Base-by-base conservation (phyloP, 2,113 vertebrate species). In the Forbesichthys agassizii region DNA sequence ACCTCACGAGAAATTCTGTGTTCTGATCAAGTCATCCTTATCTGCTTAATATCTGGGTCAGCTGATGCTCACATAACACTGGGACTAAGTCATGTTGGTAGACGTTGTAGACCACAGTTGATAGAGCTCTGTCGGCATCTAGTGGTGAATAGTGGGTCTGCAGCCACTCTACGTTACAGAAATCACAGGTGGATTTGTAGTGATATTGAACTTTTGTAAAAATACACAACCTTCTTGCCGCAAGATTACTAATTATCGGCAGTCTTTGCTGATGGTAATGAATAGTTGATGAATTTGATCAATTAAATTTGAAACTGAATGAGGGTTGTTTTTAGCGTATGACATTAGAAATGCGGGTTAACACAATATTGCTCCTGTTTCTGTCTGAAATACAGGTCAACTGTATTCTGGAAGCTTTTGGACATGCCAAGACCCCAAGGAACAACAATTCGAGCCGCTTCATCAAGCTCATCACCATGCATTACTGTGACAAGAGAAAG, bases 401-500 rank as follows among this genome's bases (percentile, higher is more conserved):
- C 76, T 93, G 88, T 76, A 87, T 98, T 61, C 84, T 99, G 78
- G 96, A 98, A 84, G 95, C 95, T 20, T 98, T 99, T 62, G 96
- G 96, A 58, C 95, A 99, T 42, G 96, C 97, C 49, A 95, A 91
- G 85, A 98, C 96, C n/a, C 86, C 86, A 0, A 91, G 93, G 71
- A 98, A 93, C 82, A 86, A 87, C 78, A 91, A 90, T 59, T 95
- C 95, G 12, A 99, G 95, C 66, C 93, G 96, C 69, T 96, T 95
- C 73, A 94, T 96, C 59, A 96, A 98, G 74, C 93, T 96, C 48
- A 83, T 96, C 57, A 95, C 94, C 27, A 74, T 99, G 11, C 95
- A 96, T 5, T 97, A 95, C 92, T 96, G 95, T 85, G 93, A 94
- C 62, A 95, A 92, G 78, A 94, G 84, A 67, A 94, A 73, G 75